Evolutionary conservation across 2,797 vertebrate species (phyloP), one percentile per base, ranked within the genome.

Genomic region (Sphenopsis melanotis): DNA sequence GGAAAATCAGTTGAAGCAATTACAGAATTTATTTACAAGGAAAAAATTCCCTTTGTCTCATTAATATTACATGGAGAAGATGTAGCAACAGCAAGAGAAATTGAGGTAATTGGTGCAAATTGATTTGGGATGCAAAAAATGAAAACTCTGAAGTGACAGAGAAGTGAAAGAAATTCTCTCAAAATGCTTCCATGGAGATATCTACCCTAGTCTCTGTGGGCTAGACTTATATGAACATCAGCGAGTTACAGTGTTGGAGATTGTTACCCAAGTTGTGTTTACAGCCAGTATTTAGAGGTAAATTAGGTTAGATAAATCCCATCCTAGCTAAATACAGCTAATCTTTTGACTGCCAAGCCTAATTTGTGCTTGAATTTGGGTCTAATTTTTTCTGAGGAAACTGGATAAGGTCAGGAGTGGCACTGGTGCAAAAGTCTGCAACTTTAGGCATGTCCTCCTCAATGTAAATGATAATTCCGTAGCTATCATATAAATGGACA

Each of bases 1-100:
- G 69, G 57, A 46, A 88, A 86, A 90, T 74, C 30, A 17, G 87
- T 83, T 94, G 76, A 94, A 92, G 63, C 77, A 94, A 90, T 92
- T 95, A 83, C 34, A 66, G 60, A 85, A 59, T 87, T 81, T 92
- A 69, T 88, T 93, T 90, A 49, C 47, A 82, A 49, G 49, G 59
- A 60, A 82, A 87, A 92, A 70, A n/a, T n/a, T 89, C 21, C 63
- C 14, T 6, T 15, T 0, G 4, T 87, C 77, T 82, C 5, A 1
- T 94, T 96, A 56, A 29, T 90, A 72, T 74, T 90, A 32, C 46
- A 41, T 49, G 24, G 34, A n/a, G 20, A 20, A 93, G 63, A 84
- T 39, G 14, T 15, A 81, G 61, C 60, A 87, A 56, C 36, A 76
- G 23, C 0, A 0, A 84, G 47, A 86, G 49, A 57, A 88, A 66